Evolutionary conservation across 2,797 vertebrate species (phyloP).

Genomic region (Meriones psammophilus): DNA sequence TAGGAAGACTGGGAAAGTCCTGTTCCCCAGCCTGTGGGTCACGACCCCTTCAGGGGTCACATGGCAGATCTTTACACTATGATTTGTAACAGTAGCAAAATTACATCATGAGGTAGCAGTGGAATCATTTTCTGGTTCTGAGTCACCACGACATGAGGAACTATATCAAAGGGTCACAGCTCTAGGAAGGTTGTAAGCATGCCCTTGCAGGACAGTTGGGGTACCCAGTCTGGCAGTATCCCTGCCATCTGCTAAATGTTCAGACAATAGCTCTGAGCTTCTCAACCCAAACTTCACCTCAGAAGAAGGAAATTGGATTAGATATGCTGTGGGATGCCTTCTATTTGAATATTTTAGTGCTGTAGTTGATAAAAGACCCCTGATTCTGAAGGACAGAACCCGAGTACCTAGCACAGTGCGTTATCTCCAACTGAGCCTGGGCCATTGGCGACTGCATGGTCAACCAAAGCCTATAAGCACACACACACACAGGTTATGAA

Average conservation of each 20-base stretch:
- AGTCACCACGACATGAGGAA: background rate
- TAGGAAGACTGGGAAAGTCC: background rate
- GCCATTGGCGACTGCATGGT: background rate
- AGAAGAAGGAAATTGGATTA: background rate
- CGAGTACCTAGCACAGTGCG: background rate
- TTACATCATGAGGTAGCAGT: background rate
- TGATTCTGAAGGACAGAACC: background rate
- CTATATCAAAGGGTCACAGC: background rate
- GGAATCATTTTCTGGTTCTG: background rate
- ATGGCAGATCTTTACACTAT: background rate
- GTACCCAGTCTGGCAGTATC: background rate
- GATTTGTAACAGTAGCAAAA: background rate
- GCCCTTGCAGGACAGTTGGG: background rate
- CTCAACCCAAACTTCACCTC: background rate
- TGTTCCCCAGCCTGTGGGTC: background rate
- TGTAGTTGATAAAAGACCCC: background rate
- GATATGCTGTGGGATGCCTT: background rate
- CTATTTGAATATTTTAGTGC: constrained; percentile 9
- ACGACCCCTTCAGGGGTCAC: background rate
- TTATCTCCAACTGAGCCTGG: background rate
- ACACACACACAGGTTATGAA: background rate
- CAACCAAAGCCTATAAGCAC: background rate
- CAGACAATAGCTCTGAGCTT: background rate
- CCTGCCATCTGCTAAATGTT: no score
- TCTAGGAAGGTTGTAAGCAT: background rate